Evolutionary conservation across 1,140 invertebrate species (phyloP).

Genomic region (Scylla paramamosain): DNA sequence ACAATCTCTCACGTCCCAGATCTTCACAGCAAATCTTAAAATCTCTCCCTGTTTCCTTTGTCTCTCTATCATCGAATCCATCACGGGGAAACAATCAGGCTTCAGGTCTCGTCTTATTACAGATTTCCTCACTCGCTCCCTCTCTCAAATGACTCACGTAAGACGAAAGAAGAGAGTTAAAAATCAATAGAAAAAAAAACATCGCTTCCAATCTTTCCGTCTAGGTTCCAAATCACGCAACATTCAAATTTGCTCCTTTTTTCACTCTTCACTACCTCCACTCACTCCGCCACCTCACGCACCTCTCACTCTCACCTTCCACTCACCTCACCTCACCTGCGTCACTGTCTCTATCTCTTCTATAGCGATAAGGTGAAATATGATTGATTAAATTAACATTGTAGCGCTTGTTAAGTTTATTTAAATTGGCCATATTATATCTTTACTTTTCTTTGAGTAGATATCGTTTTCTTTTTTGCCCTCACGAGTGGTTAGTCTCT

Average conservation of each 20-base stretch:
- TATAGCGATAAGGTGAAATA: too few relatives aligned
- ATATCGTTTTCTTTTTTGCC: background rate
- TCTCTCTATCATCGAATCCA: background rate
- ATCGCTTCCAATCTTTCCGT: background rate
- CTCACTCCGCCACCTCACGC: background rate
- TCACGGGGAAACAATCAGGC: too few relatives aligned
- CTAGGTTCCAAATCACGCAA: background rate
- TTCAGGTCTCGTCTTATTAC: too few relatives aligned
- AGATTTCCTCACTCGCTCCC: slow-evolving; percentile 21
- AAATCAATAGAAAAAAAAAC: background rate
- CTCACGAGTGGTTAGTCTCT: background rate
- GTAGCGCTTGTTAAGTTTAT: background rate
- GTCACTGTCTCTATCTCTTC: background rate
- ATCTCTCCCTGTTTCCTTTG: background rate
- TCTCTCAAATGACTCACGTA: background rate
- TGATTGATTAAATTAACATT: background rate
- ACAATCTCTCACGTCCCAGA: background rate
- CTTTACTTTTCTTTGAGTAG: too few relatives aligned
- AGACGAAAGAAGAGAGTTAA: background rate
- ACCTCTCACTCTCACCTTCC: background rate
- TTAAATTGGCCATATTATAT: background rate
- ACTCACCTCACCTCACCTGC: background rate
- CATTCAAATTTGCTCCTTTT: background rate
- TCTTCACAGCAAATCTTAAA: background rate
- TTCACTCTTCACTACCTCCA: background rate